Percentiles rank a stretch among this genome's conserved stretches.
phyloP scores from a whole-genome alignment of 2,113 vertebrate genomes.

The Ploceus nigricollis region DNA sequence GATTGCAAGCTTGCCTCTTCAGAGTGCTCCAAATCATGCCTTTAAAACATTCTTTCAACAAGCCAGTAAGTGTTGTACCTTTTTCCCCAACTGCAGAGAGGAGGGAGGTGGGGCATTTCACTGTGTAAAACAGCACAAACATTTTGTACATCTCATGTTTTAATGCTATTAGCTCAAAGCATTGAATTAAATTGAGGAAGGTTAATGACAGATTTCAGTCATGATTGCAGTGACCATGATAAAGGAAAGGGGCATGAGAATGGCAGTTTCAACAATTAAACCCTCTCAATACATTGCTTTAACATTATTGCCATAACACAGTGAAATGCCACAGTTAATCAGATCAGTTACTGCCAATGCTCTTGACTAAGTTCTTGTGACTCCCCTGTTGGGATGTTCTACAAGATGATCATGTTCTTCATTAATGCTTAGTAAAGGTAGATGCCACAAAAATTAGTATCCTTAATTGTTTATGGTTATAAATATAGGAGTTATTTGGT shows the following conservation, averaged over 20 bases:
- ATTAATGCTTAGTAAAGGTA: slow-evolving; percentile 32
- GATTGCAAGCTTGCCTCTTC: neutral
- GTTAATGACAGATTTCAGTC: slow-evolving; percentile 74
- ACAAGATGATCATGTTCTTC: slow-evolving; percentile 14
- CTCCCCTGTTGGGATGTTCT: slow-evolving; percentile 27
- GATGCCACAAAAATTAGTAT: neutral
- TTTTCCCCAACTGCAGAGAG: neutral
- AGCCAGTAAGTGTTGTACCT: neutral
- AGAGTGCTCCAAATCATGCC: neutral
- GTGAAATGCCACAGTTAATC: slow-evolving; percentile 62
- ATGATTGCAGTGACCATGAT: slow-evolving; percentile 57
- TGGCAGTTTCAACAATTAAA: slow-evolving; percentile 66
- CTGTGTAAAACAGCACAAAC: neutral
- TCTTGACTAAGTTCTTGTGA: neutral
- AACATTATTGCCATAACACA: slow-evolving; percentile 35
- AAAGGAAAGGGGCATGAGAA: slow-evolving; percentile 64
- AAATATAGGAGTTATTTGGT: neutral
- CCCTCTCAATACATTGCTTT: slow-evolving; percentile 55
- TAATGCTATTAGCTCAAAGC: slow-evolving; percentile 62
- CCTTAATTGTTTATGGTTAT: neutral
- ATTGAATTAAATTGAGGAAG: slow-evolving; percentile 70
- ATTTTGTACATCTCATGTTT: slow-evolving; percentile 43
- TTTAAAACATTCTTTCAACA: neutral
- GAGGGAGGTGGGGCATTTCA: slow-evolving; percentile 8
- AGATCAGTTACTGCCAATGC: slow-evolving; percentile 18